Base-by-base conservation (phyloP, 2,797 vertebrate species). In the Phalloptychus januarius region DNA sequence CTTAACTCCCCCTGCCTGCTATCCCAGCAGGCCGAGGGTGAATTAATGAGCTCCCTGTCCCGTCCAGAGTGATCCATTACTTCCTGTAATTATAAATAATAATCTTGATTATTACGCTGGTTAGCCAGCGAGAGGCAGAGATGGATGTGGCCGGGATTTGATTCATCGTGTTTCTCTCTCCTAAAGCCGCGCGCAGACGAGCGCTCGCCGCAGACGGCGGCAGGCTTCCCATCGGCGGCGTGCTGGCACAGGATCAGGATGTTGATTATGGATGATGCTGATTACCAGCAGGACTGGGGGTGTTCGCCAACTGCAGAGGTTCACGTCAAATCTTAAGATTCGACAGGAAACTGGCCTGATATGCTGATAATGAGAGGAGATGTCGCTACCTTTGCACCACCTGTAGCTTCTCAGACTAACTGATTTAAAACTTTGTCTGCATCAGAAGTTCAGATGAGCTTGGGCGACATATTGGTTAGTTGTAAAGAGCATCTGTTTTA, bases 31-130 rank as follows among this genome's bases (percentile, higher is more conserved):
- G 97, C 87, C 93, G 54, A 91, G 95, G 96, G 95, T 97, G 97
- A 97, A 99, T 99, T 98, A 99, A 99, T 96, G 97, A 98, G 96
- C 95, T 95, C 96, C 91, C 92, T 95, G 96, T 98, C 97, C 96
- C 96, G 95, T 94, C 95, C 96, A 90, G 96, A 96, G 97, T 98
- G 98, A 99, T 99, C 96, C 97, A 99, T 99, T 98, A 98, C 98
- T 99, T 99, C 98, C 98, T 98, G 97, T 99, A 99, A 99, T 99
- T 99, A 99, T 98, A 98, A 99, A 98, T 99, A 98, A 99, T 99
- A 99, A 99, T 98, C 98, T 97, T 97, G 98, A 98, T 97, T 98
- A 99, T 99, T 98, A 98, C 95, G 95, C 97, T 98, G 97, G 97
- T 98, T 98, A 97, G 96, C 96, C 95, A 93, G 95, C 95, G 95